Evolutionary conservation across 2,888 invertebrate genomes (phyloP), one percentile per base, ranked within the genome.

Genomic region (Oligia strigilis): DNA sequence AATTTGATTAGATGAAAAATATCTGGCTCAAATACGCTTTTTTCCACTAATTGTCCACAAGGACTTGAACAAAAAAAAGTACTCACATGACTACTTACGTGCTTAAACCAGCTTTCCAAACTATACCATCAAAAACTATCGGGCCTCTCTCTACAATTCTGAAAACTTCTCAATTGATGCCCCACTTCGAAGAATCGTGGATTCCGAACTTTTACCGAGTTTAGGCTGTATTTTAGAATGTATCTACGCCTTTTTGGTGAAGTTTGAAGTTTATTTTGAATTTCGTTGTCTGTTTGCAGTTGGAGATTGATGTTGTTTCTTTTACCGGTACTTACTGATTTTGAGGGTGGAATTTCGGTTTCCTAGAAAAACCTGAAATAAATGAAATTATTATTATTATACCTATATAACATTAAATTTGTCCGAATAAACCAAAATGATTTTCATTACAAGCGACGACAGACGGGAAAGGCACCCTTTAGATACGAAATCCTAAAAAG

Each of bases 131-230:
- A n/a, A n/a, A 62, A 67, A 62, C 64, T 80, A 70, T 58, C 58
- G 36, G 13, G 64, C 72, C 77, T 78, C 72, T 76, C 65, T 29
- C 75, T 67, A 69, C 80, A 77, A 82, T 82, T 85, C 82, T 70
- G 75, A 66, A 87, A 88, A 87, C 86, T 87, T 82, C 65, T 69
- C 78, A 82, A 87, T 78, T 84, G 87, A 87, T 87, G 85, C 87
- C 49, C 81, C 76, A 85, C 81, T 81, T 78, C 64, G 72, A 67
- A 72, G 77, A 62, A 75, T 76, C 67, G 84, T n/a, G 83, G 73
- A 78, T 81, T 70, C 72, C 67, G 9, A 84, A 86, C 70, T 89
- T 85, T 78, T 75, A 75, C 65, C 17, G 62, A 77, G 80, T 80
- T 81, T 77, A 78, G 82, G 82, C 75, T 83, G 82, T 83, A 81